Conservation (phyloP, 1,140 invertebrate genomes). For the Chionoecetes opilio region DNA sequence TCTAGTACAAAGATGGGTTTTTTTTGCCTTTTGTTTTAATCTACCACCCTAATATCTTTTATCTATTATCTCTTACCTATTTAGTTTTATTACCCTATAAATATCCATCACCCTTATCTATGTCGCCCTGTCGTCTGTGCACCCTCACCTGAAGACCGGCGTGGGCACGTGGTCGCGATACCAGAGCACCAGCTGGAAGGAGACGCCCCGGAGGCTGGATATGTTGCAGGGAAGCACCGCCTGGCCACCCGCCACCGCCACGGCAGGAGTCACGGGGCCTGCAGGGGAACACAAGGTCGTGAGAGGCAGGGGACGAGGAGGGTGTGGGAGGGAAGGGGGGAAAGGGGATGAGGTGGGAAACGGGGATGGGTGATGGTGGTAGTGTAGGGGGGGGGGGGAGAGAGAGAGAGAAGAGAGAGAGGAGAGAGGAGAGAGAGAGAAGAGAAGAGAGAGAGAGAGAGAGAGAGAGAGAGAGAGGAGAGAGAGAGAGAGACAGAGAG, state of each 20-base stretch:
- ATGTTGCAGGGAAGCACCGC: conserved; percentile 85
- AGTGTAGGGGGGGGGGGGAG: background rate
- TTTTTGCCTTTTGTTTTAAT: too few relatives aligned
- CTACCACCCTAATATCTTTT: too few relatives aligned
- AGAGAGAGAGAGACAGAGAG: too few relatives aligned
- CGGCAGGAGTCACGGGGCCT: conserved; percentile 86
- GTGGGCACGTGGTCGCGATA: conserved; percentile 90
- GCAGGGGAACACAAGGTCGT: background rate
- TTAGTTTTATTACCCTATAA: background rate
- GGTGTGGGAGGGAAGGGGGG: background rate
- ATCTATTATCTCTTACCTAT: too few relatives aligned
- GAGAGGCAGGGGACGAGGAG: background rate
- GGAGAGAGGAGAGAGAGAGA: background rate
- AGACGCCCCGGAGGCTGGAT: conserved; percentile 88
- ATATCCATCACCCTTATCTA: background rate
- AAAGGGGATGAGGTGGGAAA: background rate
- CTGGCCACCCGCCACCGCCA: conserved; percentile 84
- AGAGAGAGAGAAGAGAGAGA: background rate
- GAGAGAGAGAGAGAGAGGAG: background rate
- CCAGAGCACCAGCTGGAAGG: conserved; percentile 92
- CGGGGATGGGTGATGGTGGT: too few relatives aligned
- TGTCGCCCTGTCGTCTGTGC: background rate
- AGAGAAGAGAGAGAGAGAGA: background rate
- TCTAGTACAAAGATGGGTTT: too few relatives aligned
- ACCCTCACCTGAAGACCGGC: conserved; percentile 92